phyloP scores from a whole-genome alignment of 2,888 invertebrate species.

The Kryphioiulus occultus region DNA sequence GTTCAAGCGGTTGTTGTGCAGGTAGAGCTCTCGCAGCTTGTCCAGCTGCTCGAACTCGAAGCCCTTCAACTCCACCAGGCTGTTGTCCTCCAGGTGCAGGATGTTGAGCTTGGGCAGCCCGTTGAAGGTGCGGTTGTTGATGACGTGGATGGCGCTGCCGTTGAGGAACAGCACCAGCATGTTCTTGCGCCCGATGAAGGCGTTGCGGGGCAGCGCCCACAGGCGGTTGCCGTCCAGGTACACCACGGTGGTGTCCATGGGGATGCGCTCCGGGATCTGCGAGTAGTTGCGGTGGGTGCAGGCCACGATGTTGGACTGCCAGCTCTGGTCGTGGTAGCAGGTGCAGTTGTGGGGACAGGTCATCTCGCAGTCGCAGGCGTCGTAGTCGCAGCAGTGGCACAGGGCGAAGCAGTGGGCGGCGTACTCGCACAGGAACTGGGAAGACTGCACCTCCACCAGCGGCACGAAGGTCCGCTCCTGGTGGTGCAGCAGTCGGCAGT shows the following conservation, averaged over 20 bases:
- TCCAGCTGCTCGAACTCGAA: conserved; percentile 83
- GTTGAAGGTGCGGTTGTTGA: conserved; percentile 84
- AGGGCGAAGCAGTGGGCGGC: conserved; percentile 84
- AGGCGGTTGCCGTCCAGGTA: conserved; percentile 86
- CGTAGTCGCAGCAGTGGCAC: conserved; percentile 90
- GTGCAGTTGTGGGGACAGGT: conserved; percentile 86
- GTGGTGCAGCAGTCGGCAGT: conserved; percentile 72
- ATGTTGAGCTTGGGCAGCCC: conserved; percentile 79
- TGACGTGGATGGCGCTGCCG: conserved; percentile 77
- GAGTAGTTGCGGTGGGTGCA: conserved; percentile 70
- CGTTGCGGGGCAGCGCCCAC: conserved; percentile 77
- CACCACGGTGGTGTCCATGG: conserved; percentile 89
- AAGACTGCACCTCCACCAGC: conserved; percentile 78
- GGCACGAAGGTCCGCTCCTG: conserved; percentile 77
- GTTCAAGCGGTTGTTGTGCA: conserved; percentile 77
- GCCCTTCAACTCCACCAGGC: conserved; percentile 73
- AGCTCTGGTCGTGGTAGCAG: conserved; percentile 87
- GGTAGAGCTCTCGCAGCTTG: conserved; percentile 74
- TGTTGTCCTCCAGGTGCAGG: conserved; percentile 78
- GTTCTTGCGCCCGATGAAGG: conserved; percentile 84
- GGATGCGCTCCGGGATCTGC: conserved; percentile 77
- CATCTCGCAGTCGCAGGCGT: conserved; percentile 92
- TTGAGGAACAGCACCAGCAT: conserved; percentile 79
- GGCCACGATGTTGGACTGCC: conserved; percentile 85
- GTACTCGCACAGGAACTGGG: conserved; percentile 85